Conservation (phyloP, 1,140 invertebrate genomes). For the Temnothorax nylanderi region DNA sequence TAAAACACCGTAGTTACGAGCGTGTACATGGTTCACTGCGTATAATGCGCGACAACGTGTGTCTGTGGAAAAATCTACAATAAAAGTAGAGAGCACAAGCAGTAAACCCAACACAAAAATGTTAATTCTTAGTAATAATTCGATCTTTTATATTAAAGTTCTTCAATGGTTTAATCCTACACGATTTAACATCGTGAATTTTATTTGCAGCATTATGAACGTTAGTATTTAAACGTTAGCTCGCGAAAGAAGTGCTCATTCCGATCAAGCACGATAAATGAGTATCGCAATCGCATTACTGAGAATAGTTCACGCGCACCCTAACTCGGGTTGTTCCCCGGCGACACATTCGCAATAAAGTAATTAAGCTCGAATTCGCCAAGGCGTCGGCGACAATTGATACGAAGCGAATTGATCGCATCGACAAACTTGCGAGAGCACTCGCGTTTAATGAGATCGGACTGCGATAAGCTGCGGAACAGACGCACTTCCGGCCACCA, state of each 20-base stretch:
- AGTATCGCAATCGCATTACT: neutral
- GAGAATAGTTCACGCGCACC: conserved; percentile 19
- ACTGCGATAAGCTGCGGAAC: conserved; percentile 58
- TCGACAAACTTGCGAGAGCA: conserved; percentile 76
- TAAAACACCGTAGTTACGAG: neutral
- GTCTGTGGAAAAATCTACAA: neutral
- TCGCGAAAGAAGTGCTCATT: neutral
- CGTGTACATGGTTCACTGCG: neutral
- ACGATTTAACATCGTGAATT: neutral
- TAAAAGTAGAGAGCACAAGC: neutral
- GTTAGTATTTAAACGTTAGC: neutral
- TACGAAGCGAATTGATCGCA: conserved; percentile 73
- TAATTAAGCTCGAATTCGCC: conserved; percentile 63
- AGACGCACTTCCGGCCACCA: conserved; percentile 8
- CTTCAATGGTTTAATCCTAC: too few relatives aligned
- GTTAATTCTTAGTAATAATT: neutral
- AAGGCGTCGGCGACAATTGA: conserved; percentile 74
- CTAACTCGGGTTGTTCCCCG: conserved; percentile 8
- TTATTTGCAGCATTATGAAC: neutral
- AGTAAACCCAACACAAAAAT: neutral
- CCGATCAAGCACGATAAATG: neutral
- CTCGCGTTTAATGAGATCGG: conserved; percentile 79
- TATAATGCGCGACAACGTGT: neutral
- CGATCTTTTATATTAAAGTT: neutral
- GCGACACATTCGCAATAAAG: conserved; percentile 60